A percentile compares a stretch with the other conserved stretches of the same genome.
Evolutionary conservation across 2,888 invertebrate genomes (phyloP).

Genomic region (Drepanosiphum platanoidis): DNA sequence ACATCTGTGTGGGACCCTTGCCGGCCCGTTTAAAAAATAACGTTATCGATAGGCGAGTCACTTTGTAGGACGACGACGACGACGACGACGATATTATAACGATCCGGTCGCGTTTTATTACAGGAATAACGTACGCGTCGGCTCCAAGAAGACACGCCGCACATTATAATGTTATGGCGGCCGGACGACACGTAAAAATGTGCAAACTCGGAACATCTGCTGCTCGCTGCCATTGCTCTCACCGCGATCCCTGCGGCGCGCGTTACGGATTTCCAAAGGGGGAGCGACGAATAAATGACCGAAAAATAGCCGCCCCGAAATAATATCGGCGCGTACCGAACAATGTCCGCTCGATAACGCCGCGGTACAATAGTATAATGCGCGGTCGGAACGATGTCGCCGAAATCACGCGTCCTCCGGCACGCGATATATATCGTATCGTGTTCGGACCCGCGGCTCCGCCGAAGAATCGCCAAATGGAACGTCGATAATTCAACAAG

Average conservation of each 20-base stretch:
- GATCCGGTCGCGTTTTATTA: neutral
- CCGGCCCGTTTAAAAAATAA: no score
- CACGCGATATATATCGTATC: no score
- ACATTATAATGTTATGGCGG: neutral
- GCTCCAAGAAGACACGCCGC: neutral
- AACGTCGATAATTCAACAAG: neutral
- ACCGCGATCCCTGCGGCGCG: neutral
- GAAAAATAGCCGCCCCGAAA: neutral
- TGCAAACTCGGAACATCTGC: slow-evolving; percentile 30
- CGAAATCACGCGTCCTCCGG: no score
- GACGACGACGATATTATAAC: no score
- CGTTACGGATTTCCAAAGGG: neutral
- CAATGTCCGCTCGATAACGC: no score
- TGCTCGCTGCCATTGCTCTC: neutral
- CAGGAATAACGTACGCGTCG: neutral
- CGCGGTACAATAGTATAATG: neutral
- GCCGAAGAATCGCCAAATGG: no score
- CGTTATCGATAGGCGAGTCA: no score
- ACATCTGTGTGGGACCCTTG: no score
- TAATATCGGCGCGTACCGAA: no score
- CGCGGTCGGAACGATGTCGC: neutral
- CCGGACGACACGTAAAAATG: slow-evolving; percentile 12
- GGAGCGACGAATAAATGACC: neutral
- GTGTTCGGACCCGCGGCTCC: no score
- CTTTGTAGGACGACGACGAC: no score